Evolutionary conservation across 1,140 invertebrate species (phyloP).

Genomic region (Ditylenchus dipsaci): DNA sequence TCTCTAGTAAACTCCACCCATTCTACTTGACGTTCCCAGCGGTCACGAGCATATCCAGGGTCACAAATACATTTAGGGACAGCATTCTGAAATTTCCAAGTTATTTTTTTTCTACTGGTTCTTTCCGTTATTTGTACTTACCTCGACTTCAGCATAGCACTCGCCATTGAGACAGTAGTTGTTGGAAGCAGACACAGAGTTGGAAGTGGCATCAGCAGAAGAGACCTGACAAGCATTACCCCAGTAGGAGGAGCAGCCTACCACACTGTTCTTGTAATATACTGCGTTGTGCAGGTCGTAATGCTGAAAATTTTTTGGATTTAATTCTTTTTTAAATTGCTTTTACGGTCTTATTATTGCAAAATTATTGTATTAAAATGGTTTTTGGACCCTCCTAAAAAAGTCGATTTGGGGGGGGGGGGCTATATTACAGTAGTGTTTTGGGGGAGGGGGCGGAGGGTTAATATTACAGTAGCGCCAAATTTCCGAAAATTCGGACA

Average conservation of each 20-base stretch:
- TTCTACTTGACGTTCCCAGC: slow-evolving; percentile 42
- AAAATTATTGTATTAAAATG: too few species aligned
- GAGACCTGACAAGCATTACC: slow-evolving; percentile 40
- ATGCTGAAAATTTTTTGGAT: slow-evolving; percentile 37
- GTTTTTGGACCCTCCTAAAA: too few species aligned
- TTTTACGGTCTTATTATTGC: too few species aligned
- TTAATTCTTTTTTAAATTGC: background rate
- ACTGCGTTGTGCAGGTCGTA: slow-evolving; percentile 50
- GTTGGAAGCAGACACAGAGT: background rate
- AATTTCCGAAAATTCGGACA: too few species aligned
- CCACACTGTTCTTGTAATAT: slow-evolving; percentile 33
- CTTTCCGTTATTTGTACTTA: background rate
- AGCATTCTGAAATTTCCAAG: background rate
- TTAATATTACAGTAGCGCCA: too few species aligned
- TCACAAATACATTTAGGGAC: slow-evolving; percentile 51
- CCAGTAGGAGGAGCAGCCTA: slow-evolving; percentile 42
- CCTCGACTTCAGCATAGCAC: slow-evolving; percentile 46
- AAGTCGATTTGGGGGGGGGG: too few species aligned
- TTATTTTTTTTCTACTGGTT: background rate
- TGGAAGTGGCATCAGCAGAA: background rate
- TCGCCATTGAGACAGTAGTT: slow-evolving; percentile 48
- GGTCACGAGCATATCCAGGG: slow-evolving; percentile 49
- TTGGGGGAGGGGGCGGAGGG: too few species aligned
- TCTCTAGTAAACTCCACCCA: slow-evolving; percentile 52
- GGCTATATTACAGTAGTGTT: too few species aligned